A percentile compares a stretch with the other conserved stretches of the same genome.
Conservation (phyloP, 1,140 invertebrate species). For the Delia radicum region DNA sequence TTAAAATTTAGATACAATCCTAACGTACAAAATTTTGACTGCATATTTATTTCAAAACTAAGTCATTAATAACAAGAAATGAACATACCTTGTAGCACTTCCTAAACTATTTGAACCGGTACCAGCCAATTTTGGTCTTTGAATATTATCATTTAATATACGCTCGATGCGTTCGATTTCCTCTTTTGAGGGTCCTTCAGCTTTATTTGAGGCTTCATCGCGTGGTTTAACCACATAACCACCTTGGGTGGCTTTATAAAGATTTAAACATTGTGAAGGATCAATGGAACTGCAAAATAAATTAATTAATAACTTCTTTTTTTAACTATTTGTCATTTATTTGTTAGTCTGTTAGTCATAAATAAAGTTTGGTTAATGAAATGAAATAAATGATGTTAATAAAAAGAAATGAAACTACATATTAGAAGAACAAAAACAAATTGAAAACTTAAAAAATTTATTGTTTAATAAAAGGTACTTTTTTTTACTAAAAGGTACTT, state of each 20-base stretch:
- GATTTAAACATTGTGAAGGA: conserved; percentile 52
- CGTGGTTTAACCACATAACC: conserved; percentile 79
- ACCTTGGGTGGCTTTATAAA: conserved; percentile 69
- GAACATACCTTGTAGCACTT: conserved; percentile 45
- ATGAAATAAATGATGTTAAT: too few relatives aligned
- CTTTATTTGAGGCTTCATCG: conserved; percentile 71
- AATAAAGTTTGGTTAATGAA: too few relatives aligned
- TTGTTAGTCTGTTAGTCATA: too few relatives aligned
- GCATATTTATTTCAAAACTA: neutral
- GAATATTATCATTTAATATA: conserved; percentile 54
- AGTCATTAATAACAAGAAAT: too few relatives aligned
- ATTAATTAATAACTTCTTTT: too few relatives aligned
- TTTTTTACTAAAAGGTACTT: neutral
- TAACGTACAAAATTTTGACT: neutral
- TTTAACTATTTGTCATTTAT: too few relatives aligned
- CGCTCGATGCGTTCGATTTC: conserved; percentile 65
- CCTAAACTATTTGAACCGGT: conserved; percentile 54
- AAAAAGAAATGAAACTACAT: too few relatives aligned
- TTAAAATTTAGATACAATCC: neutral
- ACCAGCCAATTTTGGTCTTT: conserved; percentile 47
- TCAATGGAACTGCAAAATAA: conserved; percentile 51
- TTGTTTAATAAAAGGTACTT: too few relatives aligned
- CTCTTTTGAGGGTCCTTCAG: conserved; percentile 62
- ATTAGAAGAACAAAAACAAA: too few relatives aligned
- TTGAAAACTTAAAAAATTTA: too few relatives aligned